Conservation (phyloP, 2,888 invertebrate species). For the Tipula confusa region DNA sequence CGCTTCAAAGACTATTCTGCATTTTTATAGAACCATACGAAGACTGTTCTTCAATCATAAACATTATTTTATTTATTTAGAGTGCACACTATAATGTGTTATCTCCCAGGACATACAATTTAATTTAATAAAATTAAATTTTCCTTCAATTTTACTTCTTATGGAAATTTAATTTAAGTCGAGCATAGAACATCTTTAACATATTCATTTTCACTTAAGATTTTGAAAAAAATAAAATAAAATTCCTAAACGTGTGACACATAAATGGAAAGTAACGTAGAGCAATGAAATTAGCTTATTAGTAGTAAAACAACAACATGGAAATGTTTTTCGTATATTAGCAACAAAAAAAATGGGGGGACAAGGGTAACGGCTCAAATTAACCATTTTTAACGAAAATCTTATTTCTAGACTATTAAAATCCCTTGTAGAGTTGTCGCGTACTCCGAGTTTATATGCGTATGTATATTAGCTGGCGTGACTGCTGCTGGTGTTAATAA, state of each 20-base stretch:
- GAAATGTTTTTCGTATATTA: background rate
- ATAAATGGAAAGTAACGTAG: background rate
- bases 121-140: background rate
- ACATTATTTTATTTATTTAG: too few species aligned
- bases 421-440: background rate
- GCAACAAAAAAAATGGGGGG: too few species aligned
- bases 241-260: background rate
- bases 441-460: background rate
- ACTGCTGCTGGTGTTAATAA: background rate
- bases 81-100: background rate
- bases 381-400: background rate
- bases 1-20: too few species aligned
- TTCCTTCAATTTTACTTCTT: too few species aligned
- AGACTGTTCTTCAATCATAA: too few species aligned
- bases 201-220: background rate
- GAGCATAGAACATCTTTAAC: background rate
- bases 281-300: background rate
- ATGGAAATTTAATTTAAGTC: too few species aligned
- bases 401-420: background rate
- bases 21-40: too few species aligned
- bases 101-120: background rate
- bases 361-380: background rate
- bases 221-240: background rate
- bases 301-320: background rate
- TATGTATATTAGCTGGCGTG: background rate